Conservation (phyloP, 2,888 invertebrate species). For the Hypena proboscidalis region DNA sequence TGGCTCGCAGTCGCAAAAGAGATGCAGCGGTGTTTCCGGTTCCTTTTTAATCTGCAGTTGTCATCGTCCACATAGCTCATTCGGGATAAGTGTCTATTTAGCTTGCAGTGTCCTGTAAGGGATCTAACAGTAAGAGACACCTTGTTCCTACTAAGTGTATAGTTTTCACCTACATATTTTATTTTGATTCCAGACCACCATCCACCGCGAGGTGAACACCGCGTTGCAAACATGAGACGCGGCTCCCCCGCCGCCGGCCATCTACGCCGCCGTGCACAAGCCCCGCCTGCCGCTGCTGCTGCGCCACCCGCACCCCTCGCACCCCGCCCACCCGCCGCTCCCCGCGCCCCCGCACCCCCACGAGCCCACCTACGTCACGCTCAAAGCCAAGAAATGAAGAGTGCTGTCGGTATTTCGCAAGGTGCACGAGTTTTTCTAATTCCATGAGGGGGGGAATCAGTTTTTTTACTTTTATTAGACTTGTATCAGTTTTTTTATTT, state of each 20-base stretch:
- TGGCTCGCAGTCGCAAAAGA: too few species aligned
- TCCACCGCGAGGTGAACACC: constrained; percentile 93
- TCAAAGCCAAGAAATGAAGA: constrained; percentile 74
- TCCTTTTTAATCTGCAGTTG: too few species aligned
- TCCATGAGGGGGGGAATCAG: constrained; percentile 16
- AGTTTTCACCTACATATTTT: too few species aligned
- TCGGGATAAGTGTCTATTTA: too few species aligned
- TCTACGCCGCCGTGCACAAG: constrained; percentile 55
- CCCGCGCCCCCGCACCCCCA: constrained; percentile 16
- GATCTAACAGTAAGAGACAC: too few species aligned
- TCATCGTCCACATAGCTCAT: too few species aligned
- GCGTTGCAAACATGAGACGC: constrained; percentile 90
- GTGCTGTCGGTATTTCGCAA: constrained; percentile 81
- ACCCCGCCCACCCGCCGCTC: background rate
- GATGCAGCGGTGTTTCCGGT: too few species aligned
- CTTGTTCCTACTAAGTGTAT: too few species aligned
- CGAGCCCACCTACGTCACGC: constrained; percentile 70
- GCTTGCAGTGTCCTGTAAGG: too few species aligned
- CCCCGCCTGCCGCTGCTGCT: constrained; percentile 44
- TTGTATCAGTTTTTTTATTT: background rate
- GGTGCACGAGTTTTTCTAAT: constrained; percentile 70
- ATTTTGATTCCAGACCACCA: constrained; percentile 78
- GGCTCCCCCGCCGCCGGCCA: constrained; percentile 61
- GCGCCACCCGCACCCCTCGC: constrained; percentile 30
- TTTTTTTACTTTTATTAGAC: constrained; percentile 3